A percentile compares a stretch with the other conserved stretches of the same genome.
Evolutionary conservation across 2,113 vertebrate species (phyloP).

Genomic region (Euleptes europaea): DNA sequence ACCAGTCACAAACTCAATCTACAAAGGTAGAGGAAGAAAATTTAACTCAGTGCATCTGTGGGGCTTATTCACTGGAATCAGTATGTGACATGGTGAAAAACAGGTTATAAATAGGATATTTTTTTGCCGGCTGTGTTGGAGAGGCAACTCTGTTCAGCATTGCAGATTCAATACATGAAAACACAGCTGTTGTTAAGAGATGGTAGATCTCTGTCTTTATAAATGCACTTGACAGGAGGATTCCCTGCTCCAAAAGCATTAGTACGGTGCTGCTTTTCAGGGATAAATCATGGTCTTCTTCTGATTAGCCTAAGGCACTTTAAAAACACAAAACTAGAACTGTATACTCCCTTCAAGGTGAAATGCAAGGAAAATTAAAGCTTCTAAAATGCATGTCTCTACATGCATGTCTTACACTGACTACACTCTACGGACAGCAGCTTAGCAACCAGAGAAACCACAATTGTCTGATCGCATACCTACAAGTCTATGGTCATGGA

Average conservation of each 20-base stretch:
- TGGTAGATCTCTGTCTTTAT: not conserved
- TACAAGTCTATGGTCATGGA: conserved; percentile 13
- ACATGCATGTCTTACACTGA: not conserved
- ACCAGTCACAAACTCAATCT: conserved; percentile 98
- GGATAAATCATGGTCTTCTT: not conserved
- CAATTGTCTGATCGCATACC: conserved; percentile 22
- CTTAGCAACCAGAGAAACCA: conserved; percentile 39
- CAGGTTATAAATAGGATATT: not conserved
- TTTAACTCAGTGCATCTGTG: not conserved
- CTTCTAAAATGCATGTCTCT: conserved; percentile 32
- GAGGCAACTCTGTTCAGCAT: not conserved
- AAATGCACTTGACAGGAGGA: not conserved
- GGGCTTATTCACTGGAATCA: not conserved
- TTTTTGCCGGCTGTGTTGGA: not conserved
- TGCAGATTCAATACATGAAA: not conserved
- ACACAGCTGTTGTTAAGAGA: not conserved
- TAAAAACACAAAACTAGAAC: not conserved
- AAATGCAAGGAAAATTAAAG: not conserved
- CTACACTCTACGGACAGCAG: conserved; percentile 28
- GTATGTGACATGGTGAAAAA: not conserved
- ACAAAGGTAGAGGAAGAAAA: conserved; percentile 14
- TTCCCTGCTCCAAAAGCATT: not conserved
- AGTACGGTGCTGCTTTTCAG: not conserved
- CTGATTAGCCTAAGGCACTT: not conserved
- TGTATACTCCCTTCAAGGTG: not conserved